Base-by-base conservation (phyloP, 2,888 invertebrate species). In the Stenoptilia bipunctidactyla region DNA sequence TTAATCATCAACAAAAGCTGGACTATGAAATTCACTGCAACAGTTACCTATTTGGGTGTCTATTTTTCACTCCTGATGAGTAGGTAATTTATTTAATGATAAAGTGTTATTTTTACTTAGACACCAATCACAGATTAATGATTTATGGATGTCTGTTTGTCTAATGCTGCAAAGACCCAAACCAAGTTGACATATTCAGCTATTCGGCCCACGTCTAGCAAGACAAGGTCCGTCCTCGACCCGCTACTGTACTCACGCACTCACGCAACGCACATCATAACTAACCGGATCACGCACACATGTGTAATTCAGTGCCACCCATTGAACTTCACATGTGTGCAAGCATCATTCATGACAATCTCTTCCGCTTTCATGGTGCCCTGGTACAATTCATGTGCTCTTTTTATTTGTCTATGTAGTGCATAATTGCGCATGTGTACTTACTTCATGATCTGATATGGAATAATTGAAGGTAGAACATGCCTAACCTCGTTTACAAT, bases 221-320 rank as follows among this genome's bases (percentile, higher is more conserved):
- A 33, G 20, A 34, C 47, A 41, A 46, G 49, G 44, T 40, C 43
- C 42, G 58, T 46, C 61, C 64, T 64, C 65, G 64, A 63, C 64
- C 63, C 45, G 58, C 57, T 61, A 61, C 50, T 3, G 20, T 20
- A 20, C 47, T n/a, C 43, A 39, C 44, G 36, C 41, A 15, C 36
- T 37, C 46, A 44, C 43, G 45, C 38, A 43, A 47, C 42, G 45
- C 46, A 45, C 48, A 48, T 41, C 53, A n/a, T 20, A 20, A 20
- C 12, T 56, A 66, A 67, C 67, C 66, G 63, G 66, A 60, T 61
- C 60, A 59, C 56, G 40, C 51, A 55, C 30, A 30, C 30, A 30
- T 30, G n/a, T 20, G 8, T 8, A 20, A 20, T 39, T 44, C 44
- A 37, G n/a, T n/a, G n/a, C n/a, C n/a, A n/a, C 38, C 40, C 34